phyloP scores from a whole-genome alignment of 2,797 vertebrate species.

The Taeniopygia guttata region DNA sequence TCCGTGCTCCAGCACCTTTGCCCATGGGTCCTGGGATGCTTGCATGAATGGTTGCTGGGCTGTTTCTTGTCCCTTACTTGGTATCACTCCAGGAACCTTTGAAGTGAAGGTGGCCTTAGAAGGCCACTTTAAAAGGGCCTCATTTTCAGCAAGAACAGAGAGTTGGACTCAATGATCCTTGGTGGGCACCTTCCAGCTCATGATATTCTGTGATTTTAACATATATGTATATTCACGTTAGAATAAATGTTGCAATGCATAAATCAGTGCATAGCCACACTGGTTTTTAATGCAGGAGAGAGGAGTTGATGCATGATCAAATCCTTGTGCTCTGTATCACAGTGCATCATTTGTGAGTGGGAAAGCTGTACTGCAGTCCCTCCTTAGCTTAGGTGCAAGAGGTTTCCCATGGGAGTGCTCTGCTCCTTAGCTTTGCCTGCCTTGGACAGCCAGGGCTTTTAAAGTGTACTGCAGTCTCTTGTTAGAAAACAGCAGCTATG shows the following conservation, averaged over 20 bases:
- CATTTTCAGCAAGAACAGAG: neutral
- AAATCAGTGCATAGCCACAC: neutral
- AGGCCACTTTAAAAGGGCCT: neutral
- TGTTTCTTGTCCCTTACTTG: neutral
- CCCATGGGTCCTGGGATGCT: rapidly evolving
- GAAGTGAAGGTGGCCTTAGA: neutral
- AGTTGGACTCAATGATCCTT: rapidly evolving
- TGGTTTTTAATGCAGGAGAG: neutral
- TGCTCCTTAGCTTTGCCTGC: rapidly evolving
- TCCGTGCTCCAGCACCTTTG: neutral
- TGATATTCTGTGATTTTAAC: neutral
- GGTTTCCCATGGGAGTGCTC: neutral
- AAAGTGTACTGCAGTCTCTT: neutral
- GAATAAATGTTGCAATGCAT: neutral
- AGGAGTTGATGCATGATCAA: neutral
- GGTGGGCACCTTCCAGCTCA: neutral
- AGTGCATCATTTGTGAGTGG: neutral
- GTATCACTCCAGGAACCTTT: neutral
- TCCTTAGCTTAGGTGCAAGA: neutral
- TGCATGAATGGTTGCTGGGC: neutral
- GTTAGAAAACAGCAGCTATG: neutral
- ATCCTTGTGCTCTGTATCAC: neutral
- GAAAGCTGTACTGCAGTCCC: neutral
- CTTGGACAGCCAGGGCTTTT: neutral
- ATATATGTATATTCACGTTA: neutral